phyloP scores from a whole-genome alignment of 2,113 vertebrate genomes.

The Salminus brasiliensis region DNA sequence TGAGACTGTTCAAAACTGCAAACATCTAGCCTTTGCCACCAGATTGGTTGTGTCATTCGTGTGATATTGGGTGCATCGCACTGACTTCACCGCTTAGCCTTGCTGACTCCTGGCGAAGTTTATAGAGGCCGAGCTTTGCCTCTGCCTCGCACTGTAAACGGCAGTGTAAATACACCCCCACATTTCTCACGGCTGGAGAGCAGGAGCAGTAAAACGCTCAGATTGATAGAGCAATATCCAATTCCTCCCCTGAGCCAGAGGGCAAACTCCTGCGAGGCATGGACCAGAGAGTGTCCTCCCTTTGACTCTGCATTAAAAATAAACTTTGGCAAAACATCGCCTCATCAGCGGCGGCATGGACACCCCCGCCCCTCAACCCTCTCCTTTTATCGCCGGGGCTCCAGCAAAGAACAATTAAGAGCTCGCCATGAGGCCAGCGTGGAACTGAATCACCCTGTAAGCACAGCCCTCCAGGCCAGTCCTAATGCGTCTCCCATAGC shows the following conservation, averaged over 20 bases:
- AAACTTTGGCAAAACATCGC: slow-evolving; percentile 48
- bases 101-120: slow-evolving; percentile 57
- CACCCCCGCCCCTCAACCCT: not conserved
- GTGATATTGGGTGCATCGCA: slow-evolving; percentile 29
- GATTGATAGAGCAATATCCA: slow-evolving; percentile 76
- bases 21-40: not conserved
- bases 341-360: slow-evolving; percentile 65
- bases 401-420: slow-evolving; percentile 72
- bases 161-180: slow-evolving; percentile 72
- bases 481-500: slow-evolving; percentile 69
- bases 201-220: slow-evolving; percentile 71
- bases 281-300: slow-evolving; percentile 65
- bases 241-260: slow-evolving; percentile 71
- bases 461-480: slow-evolving; percentile 55
- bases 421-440: slow-evolving; percentile 61
- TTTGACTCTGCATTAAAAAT: slow-evolving; percentile 67
- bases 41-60: slow-evolving; percentile 25
- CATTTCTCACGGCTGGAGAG: slow-evolving; percentile 70
- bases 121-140: slow-evolving; percentile 59
- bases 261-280: slow-evolving; percentile 68
- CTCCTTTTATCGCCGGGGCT: slow-evolving; percentile 65
- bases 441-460: slow-evolving; percentile 65
- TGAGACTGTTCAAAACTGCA: not conserved
- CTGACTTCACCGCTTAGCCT: slow-evolving; percentile 42
- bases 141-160: slow-evolving; percentile 65